Evolutionary conservation across 2,113 vertebrate species (phyloP).

Genomic region (Illadopsis cleaveri): DNA sequence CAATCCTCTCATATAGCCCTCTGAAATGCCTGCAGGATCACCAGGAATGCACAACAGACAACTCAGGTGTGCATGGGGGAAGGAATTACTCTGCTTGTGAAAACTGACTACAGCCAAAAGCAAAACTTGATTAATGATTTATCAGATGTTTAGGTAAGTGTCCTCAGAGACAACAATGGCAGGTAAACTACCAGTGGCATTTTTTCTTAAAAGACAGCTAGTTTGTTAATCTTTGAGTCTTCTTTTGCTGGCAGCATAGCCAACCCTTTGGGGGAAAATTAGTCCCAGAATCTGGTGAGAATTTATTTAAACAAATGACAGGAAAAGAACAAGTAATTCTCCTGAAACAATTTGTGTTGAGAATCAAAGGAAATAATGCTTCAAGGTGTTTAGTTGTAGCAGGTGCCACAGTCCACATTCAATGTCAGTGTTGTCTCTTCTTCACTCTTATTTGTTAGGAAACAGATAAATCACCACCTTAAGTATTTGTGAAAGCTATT

Average conservation of each 20-base stretch:
- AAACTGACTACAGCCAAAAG: not conserved
- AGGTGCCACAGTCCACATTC: not conserved
- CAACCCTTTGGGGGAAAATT: not conserved
- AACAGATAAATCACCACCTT: not conserved
- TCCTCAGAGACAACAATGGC: not conserved
- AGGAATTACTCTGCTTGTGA: not conserved
- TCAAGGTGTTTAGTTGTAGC: not conserved
- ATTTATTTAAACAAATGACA: conserved; percentile 10
- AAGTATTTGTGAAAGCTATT: not conserved
- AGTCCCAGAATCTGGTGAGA: not conserved
- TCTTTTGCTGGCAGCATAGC: not conserved
- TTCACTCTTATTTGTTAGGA: not conserved
- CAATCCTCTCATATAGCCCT: not conserved
- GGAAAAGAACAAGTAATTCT: not conserved
- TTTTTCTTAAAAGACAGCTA: not conserved
- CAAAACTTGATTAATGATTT: not conserved
- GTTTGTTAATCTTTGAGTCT: not conserved
- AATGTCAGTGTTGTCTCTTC: not conserved
- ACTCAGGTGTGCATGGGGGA: not conserved
- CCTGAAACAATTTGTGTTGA: not conserved
- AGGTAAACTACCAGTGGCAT: not conserved
- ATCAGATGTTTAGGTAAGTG: not conserved
- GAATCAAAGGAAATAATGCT: not conserved
- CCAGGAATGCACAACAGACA: not conserved
- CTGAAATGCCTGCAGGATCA: not conserved